Conservation (phyloP, 2,888 invertebrate species). For the Caenorhabditis angaria region DNA sequence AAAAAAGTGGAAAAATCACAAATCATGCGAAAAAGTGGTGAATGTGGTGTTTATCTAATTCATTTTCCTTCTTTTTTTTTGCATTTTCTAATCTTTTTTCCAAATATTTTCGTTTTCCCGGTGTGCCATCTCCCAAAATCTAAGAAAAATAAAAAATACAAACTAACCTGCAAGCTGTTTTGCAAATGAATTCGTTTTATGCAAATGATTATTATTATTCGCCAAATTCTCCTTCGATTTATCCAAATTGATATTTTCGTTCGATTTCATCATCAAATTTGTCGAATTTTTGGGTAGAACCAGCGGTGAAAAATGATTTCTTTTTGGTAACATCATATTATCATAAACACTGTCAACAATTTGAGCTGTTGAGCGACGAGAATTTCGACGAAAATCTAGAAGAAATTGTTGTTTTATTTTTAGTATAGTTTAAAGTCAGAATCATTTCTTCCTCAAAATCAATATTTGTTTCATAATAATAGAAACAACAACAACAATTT, state of each 20-base stretch:
- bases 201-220: background rate
- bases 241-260: background rate
- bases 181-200: conserved; percentile 23
- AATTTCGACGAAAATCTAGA: conserved; percentile 21
- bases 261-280: background rate
- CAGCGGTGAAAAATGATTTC: conserved; percentile 9
- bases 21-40: background rate
- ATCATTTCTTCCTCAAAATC: background rate
- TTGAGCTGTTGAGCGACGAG: background rate
- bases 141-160: background rate
- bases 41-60: background rate
- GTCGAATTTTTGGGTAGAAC: background rate
- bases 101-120: background rate
- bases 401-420: background rate
- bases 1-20: too few relatives aligned
- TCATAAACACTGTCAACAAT: conserved; percentile 8
- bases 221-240: background rate
- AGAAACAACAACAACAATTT: background rate
- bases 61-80: background rate
- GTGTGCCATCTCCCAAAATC: background rate
- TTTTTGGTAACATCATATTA: conserved; percentile 8
- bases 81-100: background rate
- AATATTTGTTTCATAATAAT: conserved; percentile 2
- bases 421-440: background rate
- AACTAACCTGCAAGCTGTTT: conserved; percentile 25